A percentile compares a stretch with the other conserved stretches of the same genome.
These are phyloP conservation scores for Cyprinodon tularosa DNA, from an alignment of 2,113 vertebrate species.

Conservation along the genomic window DNA sequence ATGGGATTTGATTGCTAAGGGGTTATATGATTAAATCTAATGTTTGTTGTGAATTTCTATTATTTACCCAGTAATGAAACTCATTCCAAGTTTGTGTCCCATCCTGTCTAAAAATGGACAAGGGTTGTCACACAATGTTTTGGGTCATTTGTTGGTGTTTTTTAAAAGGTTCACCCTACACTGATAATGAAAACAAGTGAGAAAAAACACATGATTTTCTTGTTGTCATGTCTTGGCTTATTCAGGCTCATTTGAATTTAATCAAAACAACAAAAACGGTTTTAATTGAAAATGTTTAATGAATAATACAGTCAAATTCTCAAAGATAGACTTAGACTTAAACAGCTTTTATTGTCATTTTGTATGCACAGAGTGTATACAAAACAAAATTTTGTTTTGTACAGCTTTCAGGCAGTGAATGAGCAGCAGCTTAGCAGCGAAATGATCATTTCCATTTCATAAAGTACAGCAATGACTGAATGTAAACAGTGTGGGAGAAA, in stretches of 20 bases:
- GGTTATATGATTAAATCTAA: neutral
- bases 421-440: too few species aligned
- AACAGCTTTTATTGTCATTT: too few species aligned
- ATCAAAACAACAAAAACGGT: neutral
- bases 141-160: neutral
- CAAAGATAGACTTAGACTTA: too few species aligned
- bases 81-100: neutral
- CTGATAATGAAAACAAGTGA: neutral
- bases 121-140: neutral
- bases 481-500: too few species aligned
- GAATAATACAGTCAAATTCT: too few species aligned
- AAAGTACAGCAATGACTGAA: too few species aligned
- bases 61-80: neutral
- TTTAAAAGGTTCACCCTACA: neutral
- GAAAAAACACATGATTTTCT: neutral
- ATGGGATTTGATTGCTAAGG: neutral
- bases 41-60: neutral
- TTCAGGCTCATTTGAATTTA: neutral
- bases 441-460: too few species aligned
- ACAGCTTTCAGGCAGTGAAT: too few species aligned
- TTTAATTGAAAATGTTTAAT: too few species aligned
- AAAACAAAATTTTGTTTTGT: too few species aligned
- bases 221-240: neutral
- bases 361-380: too few species aligned
- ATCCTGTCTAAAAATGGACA: neutral